phyloP scores from a whole-genome alignment of 2,888 invertebrate species.

The Lasioglossum figueresi region DNA sequence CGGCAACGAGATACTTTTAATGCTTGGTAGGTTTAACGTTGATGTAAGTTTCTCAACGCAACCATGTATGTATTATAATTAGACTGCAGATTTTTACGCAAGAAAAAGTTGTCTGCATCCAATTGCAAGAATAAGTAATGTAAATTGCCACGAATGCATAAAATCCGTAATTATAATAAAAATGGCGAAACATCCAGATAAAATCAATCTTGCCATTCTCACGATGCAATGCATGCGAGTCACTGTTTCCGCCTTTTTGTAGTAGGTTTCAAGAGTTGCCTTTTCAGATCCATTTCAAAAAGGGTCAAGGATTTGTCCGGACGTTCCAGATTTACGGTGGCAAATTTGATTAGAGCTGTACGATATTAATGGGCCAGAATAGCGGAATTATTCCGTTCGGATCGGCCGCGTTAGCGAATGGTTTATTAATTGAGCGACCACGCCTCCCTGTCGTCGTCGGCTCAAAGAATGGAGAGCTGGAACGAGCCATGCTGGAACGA shows the following conservation, averaged over 20 bases:
- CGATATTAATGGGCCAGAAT: not conserved
- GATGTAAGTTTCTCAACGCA: no score
- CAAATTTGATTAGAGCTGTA: not conserved
- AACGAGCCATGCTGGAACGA: slow-evolving; percentile 3
- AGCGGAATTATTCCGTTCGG: not conserved
- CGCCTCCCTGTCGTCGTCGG: slow-evolving; percentile 3
- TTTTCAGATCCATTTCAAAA: not conserved
- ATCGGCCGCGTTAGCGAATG: not conserved
- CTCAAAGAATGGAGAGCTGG: not conserved
- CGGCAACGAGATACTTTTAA: not conserved
- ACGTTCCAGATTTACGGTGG: not conserved
- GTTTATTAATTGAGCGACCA: slow-evolving; percentile 1
- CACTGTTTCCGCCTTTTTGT: not conserved
- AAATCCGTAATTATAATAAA: not conserved
- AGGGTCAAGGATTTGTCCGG: not conserved
- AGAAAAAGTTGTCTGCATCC: no score
- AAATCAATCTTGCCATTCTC: not conserved
- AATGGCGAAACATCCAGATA: not conserved
- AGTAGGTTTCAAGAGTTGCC: not conserved
- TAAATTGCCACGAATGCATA: no score
- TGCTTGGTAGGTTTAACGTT: not conserved
- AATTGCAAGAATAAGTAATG: no score
- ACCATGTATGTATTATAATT: no score
- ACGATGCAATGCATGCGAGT: not conserved
- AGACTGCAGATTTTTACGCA: no score